Percentiles rank a stretch among this genome's conserved stretches.
Conservation (phyloP, 2,888 invertebrate genomes). For the Drosophila phalerata region DNA sequence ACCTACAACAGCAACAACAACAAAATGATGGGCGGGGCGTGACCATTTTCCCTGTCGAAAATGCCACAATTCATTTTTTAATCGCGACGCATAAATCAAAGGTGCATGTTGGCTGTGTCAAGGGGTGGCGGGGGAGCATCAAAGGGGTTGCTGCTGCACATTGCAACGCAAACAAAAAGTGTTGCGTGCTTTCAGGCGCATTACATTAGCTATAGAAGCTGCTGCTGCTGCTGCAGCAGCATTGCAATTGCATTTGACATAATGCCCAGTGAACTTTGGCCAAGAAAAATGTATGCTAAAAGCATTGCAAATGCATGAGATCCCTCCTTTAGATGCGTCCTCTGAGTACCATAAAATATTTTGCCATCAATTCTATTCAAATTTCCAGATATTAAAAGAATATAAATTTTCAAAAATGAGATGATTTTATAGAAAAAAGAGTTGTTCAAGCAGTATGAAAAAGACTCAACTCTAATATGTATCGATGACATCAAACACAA, state of each 20-base stretch:
- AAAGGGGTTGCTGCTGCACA: conserved; percentile 10
- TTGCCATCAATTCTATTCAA: conserved; percentile 13
- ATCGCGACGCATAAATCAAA: conserved; percentile 80
- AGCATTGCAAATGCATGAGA: conserved; percentile 28
- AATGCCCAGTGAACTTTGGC: conserved; percentile 31
- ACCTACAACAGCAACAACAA: conserved; percentile 29
- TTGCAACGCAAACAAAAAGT: conserved; percentile 42
- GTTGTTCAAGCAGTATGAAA: neutral
- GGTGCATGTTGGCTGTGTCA: conserved; percentile 23
- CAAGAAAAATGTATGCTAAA: conserved; percentile 26
- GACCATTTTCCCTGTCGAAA: conserved; percentile 59
- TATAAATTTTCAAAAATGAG: neutral
- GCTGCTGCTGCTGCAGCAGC: conserved; percentile 2
- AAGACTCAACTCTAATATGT: neutral
- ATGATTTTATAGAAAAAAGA: no score
- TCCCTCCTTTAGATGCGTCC: conserved; percentile 3
- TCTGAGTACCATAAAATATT: conserved; percentile 3
- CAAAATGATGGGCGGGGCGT: conserved; percentile 50
- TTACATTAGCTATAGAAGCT: conserved; percentile 46
- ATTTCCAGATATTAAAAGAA: neutral
- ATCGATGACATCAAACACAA: neutral
- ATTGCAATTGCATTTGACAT: conserved; percentile 52
- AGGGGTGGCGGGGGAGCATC: neutral
- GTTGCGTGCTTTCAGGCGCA: conserved; percentile 54
- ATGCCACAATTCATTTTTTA: conserved; percentile 81